Evolutionary conservation across 2,888 invertebrate genomes (phyloP), one percentile per base, ranked within the genome.

Genomic region (Nemurella pictetii): DNA sequence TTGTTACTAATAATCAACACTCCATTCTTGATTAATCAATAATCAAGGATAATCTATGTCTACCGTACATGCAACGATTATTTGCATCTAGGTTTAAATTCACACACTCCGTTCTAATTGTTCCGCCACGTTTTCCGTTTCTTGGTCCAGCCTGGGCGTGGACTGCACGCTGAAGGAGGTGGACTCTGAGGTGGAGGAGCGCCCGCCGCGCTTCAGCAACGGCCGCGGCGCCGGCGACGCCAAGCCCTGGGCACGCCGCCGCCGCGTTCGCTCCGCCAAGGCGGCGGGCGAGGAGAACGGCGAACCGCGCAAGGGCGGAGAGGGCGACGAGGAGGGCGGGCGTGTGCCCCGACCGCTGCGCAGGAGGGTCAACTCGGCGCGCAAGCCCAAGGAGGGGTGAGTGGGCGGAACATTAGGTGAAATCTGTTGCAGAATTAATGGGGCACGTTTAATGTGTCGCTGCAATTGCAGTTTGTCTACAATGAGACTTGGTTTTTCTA

Each of bases 141-240:
- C 74, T 83, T 85, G 84, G 87, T 88, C 9, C 80, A 94, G 94
- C 30, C 91, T 92, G 72, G 95, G 94, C 0, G 93, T 93, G 85
- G 90, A 92, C 0, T 93, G 95, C 87, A 90, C 91, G 0, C 90
- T 95, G 88, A 95, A 95, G 89, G 94, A 94, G 87, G 93, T 92
- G 77, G 95, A 95, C 89, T 94, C 95, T 20, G 95, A 95, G 88
- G 91, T 93, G 32, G 95, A 95, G 74, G 86, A 86, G 78, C 78
- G 73, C 0, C 26, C 72, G 15, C 77, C 77, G 30, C 84, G 84
- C 12, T 12, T 28, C 9, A 27, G 27, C 55, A 82, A 72, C 82
- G 82, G 82, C 27, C 78, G 78, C 29, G 55, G 5, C 1, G 55
- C 55, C 9, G 36, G 36, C 55, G 72, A 72, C n/a, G 55, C 15